Conservation (phyloP, 2,113 vertebrate genomes). For the Xiphophorus couchianus region DNA sequence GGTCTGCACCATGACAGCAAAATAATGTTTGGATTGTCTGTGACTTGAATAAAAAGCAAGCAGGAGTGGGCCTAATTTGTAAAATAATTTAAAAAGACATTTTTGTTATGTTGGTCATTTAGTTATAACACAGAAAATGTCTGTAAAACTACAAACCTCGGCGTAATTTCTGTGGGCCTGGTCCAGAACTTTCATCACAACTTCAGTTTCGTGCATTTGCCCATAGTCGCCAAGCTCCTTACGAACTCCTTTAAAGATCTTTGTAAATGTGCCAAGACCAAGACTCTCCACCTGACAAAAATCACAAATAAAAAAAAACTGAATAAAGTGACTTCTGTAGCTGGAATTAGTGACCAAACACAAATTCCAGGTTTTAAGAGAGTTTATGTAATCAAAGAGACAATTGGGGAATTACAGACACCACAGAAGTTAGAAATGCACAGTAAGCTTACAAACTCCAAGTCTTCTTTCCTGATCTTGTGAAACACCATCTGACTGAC, state of each 20-base stretch:
- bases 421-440: neutral
- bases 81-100: neutral
- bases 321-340: neutral
- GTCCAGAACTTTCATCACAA: constrained; percentile 94
- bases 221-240: constrained; percentile 94
- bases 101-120: neutral
- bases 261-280: constrained; percentile 96
- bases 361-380: neutral
- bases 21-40: neutral
- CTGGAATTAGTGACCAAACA: neutral
- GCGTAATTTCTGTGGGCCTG: constrained; percentile 94
- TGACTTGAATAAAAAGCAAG: neutral
- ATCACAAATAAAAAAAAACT: neutral
- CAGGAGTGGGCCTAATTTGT: neutral
- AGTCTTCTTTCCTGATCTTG: constrained; percentile 95
- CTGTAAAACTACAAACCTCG: constrained; percentile 81
- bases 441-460: constrained; percentile 87
- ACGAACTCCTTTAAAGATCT: constrained; percentile 93
- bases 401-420: neutral
- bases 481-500: constrained; percentile 98
- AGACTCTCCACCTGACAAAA: constrained; percentile 88
- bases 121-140: neutral
- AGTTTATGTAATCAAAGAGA: neutral
- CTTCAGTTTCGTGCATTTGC: constrained; percentile 91
- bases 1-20: neutral